These are phyloP conservation scores for Ips typographus DNA, from an alignment of 1,140 invertebrate genomes.

Conservation along the genomic window DNA sequence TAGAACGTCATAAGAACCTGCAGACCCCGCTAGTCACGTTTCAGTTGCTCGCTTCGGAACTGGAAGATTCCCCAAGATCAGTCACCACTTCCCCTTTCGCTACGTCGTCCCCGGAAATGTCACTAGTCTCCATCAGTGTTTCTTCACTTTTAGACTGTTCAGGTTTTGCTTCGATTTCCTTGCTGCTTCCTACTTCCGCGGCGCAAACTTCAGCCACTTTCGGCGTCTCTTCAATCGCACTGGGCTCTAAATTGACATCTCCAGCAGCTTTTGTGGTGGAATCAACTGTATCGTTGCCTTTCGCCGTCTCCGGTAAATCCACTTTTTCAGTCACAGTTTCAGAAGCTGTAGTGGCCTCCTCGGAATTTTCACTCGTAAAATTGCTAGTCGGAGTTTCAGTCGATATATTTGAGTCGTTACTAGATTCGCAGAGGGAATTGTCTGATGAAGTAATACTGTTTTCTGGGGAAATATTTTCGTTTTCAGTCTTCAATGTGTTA, in stretches of 20 bases:
- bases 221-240: background rate
- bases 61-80: too few relatives aligned
- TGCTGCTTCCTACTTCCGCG: background rate
- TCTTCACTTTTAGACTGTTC: background rate
- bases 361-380: too few relatives aligned
- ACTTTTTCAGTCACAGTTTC: too few relatives aligned
- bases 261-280: background rate
- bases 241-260: background rate
- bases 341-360: too few relatives aligned
- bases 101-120: too few relatives aligned
- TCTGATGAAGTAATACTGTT: constrained; percentile 38
- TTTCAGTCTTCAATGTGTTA: constrained; percentile 9
- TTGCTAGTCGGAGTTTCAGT: too few relatives aligned
- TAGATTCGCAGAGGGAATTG: constrained; percentile 3
- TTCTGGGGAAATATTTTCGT: constrained; percentile 34
- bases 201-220: background rate
- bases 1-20: too few relatives aligned
- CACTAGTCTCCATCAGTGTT: too few relatives aligned
- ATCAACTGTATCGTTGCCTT: background rate
- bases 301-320: too few relatives aligned
- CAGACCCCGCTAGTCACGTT: too few relatives aligned
- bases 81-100: too few relatives aligned
- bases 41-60: too few relatives aligned
- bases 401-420: background rate
- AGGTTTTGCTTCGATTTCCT: background rate